Evolutionary conservation across 2,113 vertebrate genomes (phyloP), one percentile per base, ranked within the genome.

Genomic region (Probosciger aterrimus): DNA sequence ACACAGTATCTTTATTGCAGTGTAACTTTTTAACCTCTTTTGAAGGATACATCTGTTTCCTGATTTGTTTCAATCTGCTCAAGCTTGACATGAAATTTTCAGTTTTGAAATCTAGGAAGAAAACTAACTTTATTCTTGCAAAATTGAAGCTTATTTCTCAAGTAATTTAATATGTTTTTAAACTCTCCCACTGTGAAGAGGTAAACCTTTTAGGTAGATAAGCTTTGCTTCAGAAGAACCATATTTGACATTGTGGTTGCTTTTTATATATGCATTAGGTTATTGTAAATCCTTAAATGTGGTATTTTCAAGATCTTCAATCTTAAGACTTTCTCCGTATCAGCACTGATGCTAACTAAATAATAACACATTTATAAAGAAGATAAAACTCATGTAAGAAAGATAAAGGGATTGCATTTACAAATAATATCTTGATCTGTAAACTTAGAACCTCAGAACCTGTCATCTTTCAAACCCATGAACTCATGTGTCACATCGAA

Each of bases 31-130:
- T 37, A 77, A 77, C 62, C 75, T 37, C 47, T 43, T 46, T 10
- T 63, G 25, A 74, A 92, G 71, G 83, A 84, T 64, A 14, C 46
- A 64, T 53, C 81, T 96, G 31, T 88, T 96, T 87, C 84, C 80
- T 93, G 87, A 14, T 69, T 90, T 92, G 74, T 55, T 53, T 95
- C 59, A 31, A 1, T 77, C 93, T 67, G 50, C 84, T 96, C 43
- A 62, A 70, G 35, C 57, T 31, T 65, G 46, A 62, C 78, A 3
- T 1, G 6, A 47, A 78, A 43, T 31, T 71, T 73, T 82, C 69
- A 14, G 41, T 68, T 90, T 81, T 49, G 18, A 81, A 71, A 93
- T 43, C 59, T 46, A 46, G 20, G 73, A 47, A 85, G 68, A 67
- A 90, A 86, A 68, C 68, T 47, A 39, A 24, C 47, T 69, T 41